Evolutionary conservation across 2,888 invertebrate genomes (phyloP), one percentile per base, ranked within the genome.

Genomic region (Ariolimax columbianus): DNA sequence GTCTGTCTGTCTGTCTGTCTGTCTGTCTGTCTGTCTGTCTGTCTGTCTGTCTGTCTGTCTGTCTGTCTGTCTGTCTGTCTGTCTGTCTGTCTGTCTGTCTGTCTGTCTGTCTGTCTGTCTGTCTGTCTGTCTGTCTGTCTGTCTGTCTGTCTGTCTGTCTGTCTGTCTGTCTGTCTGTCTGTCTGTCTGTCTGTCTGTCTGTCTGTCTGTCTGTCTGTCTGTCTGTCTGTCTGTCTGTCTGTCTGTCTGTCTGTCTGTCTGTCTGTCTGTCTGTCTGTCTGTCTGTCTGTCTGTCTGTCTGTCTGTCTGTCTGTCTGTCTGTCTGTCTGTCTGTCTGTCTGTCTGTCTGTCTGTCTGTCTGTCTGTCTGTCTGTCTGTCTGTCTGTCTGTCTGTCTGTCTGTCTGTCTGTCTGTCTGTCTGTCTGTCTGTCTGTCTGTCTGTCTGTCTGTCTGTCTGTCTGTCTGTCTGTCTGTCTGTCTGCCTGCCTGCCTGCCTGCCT

Each of bases 131-230:
- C 70, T 81, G 36, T 70, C 66, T 77, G 23, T 43, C 33, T 77
- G n/a, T 77, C 75, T 77, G 30, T 77, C 75, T 81, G 30, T 80
- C 80, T 80, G 40, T 80, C 66, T 80, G 33, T 14, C 66, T 66
- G 33, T 66, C 66, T 66, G 33, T 66, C 66, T 66, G 33, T 66
- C 66, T 66, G 40, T 80, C 43, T 66, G n/a, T 80, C 66, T 80
- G 40, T 80, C 66, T 80, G 40, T 80, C 63, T 80, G 40, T 80
- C 66, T 80, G 40, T 80, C 66, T 80, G 40, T 80, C 80, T 80
- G 40, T 80, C 80, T 80, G 40, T 80, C 80, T 80, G 40, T 80
- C 80, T 80, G 40, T 80, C 80, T 80, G 40, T 81, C 80, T 77
- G 23, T 77, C 77, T 55, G 38, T 77, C 77, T 55, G 38, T 77